Percentiles rank a stretch among this genome's conserved stretches.
Conservation (phyloP, 2,797 vertebrate species). For the Glossophaga mutica region DNA sequence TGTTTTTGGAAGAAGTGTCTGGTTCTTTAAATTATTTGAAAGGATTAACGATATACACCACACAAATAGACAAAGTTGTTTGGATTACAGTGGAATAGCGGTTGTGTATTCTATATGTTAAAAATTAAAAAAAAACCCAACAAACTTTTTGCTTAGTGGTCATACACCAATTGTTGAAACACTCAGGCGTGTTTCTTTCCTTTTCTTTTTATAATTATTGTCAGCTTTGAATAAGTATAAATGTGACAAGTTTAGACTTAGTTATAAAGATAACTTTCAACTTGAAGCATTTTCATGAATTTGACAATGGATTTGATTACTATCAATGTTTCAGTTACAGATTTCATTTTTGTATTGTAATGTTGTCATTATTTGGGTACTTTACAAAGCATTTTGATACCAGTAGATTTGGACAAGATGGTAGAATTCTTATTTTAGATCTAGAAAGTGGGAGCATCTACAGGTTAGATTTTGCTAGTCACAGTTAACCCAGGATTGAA, state of each 20-base stretch:
- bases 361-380: background rate
- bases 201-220: slow-evolving; percentile 25
- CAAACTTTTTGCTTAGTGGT: background rate
- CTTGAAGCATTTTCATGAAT: slow-evolving; percentile 22
- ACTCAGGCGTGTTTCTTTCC: background rate
- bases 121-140: background rate
- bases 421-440: background rate
- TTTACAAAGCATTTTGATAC: slow-evolving; percentile 15
- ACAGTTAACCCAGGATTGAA: background rate
- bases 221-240: slow-evolving; percentile 18
- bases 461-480: background rate
- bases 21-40: slow-evolving; percentile 13
- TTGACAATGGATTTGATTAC: background rate
- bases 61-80: background rate
- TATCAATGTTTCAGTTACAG: background rate
- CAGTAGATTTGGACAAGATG: background rate
- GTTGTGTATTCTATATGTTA: background rate
- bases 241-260: background rate
- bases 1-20: slow-evolving; percentile 33
- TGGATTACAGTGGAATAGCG: background rate
- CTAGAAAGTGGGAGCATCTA: background rate
- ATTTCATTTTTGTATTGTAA: background rate
- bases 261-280: background rate
- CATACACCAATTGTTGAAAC: background rate
- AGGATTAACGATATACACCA: slow-evolving; percentile 30